Base-by-base conservation (phyloP, 2,797 vertebrate genomes). In the Danionella dracula region DNA sequence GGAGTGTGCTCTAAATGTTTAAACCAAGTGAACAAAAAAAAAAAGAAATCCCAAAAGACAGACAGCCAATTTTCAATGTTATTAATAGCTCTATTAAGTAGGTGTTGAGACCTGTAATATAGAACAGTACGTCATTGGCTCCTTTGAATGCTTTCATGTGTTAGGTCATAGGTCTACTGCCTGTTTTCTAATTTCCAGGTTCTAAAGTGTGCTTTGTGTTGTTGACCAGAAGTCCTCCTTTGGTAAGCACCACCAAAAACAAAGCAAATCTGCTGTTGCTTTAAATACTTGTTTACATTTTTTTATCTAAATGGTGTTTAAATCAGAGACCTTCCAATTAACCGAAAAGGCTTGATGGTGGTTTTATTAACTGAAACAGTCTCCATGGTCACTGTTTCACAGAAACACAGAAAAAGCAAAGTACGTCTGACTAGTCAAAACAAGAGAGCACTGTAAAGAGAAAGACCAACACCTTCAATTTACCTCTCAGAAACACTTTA, bases 121-220 rank as follows among this genome's bases (percentile, higher is more conserved):
- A 16, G 48, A 37, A 63, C 48, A 23, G 38, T 54, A 44, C 49
- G 38, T 64, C 49, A 64, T 35, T 54, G 49, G n/a, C 38, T 63
- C 60, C 35, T 44, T 21, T 54, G 61, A 64, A 64, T 54, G 21
- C 27, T 54, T 63, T 34, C 4, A 42, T 21, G 60, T 63, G 23
- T 63, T 64, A 54, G 29, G 49, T 64, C 61, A 64, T 64, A 27
- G 23, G 23, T 6, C 23, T 27, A 53, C 37, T 53, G 61, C 27
- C 49, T n/a, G 2, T 64, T 54, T 64, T n/a, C 50, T 53, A 34
- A 64, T 64, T 64, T 54, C 49, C 61, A 64, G 61, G 53, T 49
- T 54, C 19, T 41, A 15, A 44, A 34, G 61, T 54, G 49, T 44
- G 42, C 27, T 44, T 44, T 64, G 20, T 54, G 49, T 44, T 38